Base-by-base conservation (phyloP, 2,113 vertebrate species). In the Megaleporinus macrocephalus region DNA sequence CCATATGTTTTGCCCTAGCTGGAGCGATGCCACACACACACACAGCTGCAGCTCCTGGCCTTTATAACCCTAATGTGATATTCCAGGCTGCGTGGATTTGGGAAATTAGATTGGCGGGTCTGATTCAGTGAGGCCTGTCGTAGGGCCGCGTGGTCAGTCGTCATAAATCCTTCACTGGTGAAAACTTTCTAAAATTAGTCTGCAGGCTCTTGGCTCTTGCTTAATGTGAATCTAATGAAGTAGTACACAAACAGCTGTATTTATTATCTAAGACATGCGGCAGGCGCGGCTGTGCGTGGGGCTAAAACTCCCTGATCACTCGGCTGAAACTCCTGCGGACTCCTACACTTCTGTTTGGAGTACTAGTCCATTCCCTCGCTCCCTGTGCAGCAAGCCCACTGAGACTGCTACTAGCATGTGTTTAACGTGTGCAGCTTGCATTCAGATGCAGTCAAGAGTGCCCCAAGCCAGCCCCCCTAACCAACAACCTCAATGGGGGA, bases 361-460 rank as follows among this genome's bases (percentile, higher is more conserved):
- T 74, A 26, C 33, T 51, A 44, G 49, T 57, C 70, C 51, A 62
- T 63, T 51, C 62, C 20, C 68, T 24, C 71, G 18, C 29, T 22
- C 14, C 14, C 69, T 61, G 72, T 72, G 61, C 59, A 51, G 16
- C 44, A 22, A 55, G 36, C 55, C 14, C 80, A 61, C 7, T 5
- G 63, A 33, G 65, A 78, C 24, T 26, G 22, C 51, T 69, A 83
- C 77, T 80, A 77, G 78, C 75, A 83, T 86, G 81, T 83, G 61
- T 24, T 80, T 76, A 78, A 30, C n/a, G 47, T 80, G 78, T 49
- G 59, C 69, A 53, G 73, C 65, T 68, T 63, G 61, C 59, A 41
- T 30, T 65, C 63, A 66, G 14, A 63, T 70, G 61, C 71, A 65
- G 16, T 30, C 57, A 71, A 66, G 49, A 41, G 26, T 65, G 29